Evolutionary conservation across 2,888 invertebrate species (phyloP).

Genomic region (Xestia ashworthii): DNA sequence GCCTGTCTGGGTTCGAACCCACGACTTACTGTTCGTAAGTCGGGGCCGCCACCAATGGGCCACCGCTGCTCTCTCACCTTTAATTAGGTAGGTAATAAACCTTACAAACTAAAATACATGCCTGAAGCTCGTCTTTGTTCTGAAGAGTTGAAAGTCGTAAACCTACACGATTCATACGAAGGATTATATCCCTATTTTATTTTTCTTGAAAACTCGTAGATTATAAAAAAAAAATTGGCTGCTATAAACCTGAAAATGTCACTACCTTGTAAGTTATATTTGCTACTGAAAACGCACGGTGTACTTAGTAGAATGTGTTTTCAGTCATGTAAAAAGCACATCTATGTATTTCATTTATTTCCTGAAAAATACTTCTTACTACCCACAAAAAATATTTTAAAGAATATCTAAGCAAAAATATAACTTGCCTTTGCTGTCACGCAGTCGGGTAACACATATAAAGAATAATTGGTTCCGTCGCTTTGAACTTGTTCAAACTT

Average conservation of each 20-base stretch:
- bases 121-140: background rate
- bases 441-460: background rate
- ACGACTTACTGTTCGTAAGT: no score
- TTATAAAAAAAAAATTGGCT: conserved; percentile 10
- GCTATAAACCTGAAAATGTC: conserved; percentile 4
- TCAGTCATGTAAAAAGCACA: background rate
- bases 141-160: conserved; percentile 31
- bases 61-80: no score
- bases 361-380: background rate
- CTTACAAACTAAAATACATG: conserved; percentile 7
- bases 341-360: background rate
- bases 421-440: background rate
- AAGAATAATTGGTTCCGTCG: conserved; percentile 31
- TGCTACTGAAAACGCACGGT: background rate
- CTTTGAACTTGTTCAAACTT: conserved; percentile 33
- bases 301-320: background rate
- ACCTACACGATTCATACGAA: conserved; percentile 1
- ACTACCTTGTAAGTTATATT: background rate
- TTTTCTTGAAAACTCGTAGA: conserved; percentile 14
- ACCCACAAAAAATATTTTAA: background rate
- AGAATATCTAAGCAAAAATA: background rate
- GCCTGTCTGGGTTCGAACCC: no score
- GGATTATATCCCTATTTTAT: conserved; percentile 7
- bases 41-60: no score
- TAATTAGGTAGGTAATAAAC: background rate